A percentile compares a stretch with the other conserved stretches of the same genome.
Conservation (phyloP, 2,888 invertebrate genomes). For the Sabatieria punctata region DNA sequence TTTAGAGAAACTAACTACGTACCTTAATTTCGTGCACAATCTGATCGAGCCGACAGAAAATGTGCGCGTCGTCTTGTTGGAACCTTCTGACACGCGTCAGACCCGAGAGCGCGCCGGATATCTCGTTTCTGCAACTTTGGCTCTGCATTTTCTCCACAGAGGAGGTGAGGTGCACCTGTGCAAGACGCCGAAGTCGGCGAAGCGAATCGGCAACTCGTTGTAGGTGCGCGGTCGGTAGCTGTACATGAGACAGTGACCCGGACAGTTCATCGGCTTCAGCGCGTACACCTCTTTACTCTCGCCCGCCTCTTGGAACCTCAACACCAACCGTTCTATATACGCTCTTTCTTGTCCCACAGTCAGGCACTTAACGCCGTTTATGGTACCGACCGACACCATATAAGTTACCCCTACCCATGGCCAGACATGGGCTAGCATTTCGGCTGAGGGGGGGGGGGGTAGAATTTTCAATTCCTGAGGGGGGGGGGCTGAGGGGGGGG, state of each 20-base stretch:
- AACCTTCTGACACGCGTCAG: conserved; percentile 80
- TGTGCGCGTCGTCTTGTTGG: conserved; percentile 98
- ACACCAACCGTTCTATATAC: no score
- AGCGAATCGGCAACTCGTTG: conserved; percentile 79
- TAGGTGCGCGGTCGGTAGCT: conserved; percentile 60
- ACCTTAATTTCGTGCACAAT: conserved; percentile 29
- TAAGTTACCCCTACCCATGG: no score
- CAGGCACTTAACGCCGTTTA: no score
- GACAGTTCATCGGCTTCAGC: conserved; percentile 98
- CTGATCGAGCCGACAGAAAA: conserved; percentile 72
- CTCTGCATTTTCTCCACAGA: conserved; percentile 46
- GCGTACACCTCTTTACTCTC: conserved; percentile 92
- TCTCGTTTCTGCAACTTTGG: conserved; percentile 23
- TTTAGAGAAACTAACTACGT: not conserved
- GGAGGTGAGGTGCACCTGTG: conserved; percentile 63
- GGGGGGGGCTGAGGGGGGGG: no score
- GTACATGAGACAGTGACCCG: conserved; percentile 64
- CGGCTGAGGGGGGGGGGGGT: no score
- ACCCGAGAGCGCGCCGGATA: conserved; percentile 60
- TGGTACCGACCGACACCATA: no score
- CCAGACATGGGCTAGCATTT: no score
- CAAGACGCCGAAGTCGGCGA: conserved; percentile 94
- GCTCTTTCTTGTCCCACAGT: no score
- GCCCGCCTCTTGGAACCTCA: no score
- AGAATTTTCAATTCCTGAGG: no score